phyloP scores from a whole-genome alignment of 2,797 vertebrate genomes.

The Sylvia borin region DNA sequence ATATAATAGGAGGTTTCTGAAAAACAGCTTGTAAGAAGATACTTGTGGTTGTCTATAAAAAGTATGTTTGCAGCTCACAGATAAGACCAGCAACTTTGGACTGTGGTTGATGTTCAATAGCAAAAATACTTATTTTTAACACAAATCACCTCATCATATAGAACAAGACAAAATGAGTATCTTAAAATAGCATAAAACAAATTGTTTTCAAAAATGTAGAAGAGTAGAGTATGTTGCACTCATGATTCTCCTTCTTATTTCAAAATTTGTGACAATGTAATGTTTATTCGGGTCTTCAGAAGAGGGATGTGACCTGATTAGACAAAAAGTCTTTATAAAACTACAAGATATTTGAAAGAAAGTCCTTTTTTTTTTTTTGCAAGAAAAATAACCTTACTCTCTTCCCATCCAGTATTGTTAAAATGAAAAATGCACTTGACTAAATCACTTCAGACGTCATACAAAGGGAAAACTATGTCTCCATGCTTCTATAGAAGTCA shows the following conservation, averaged over 20 bases:
- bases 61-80: neutral
- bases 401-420: neutral
- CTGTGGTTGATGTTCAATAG: neutral
- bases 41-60: neutral
- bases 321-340: neutral
- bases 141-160: neutral
- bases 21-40: neutral
- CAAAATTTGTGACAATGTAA: neutral
- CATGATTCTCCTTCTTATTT: neutral
- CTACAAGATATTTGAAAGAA: neutral
- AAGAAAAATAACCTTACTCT: neutral
- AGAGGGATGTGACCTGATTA: neutral
- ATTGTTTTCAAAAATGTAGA: neutral
- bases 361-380: neutral
- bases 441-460: neutral
- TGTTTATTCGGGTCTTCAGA: neutral
- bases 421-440: slow-evolving; percentile 1
- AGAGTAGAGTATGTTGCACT: neutral
- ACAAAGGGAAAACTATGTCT: neutral
- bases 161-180: neutral
- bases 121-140: neutral
- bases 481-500: neutral
- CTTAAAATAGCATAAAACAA: neutral
- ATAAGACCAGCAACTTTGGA: neutral
- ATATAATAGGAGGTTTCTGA: neutral